phyloP scores from a whole-genome alignment of 2,888 invertebrate genomes.

The Drosophila yooni region DNA sequence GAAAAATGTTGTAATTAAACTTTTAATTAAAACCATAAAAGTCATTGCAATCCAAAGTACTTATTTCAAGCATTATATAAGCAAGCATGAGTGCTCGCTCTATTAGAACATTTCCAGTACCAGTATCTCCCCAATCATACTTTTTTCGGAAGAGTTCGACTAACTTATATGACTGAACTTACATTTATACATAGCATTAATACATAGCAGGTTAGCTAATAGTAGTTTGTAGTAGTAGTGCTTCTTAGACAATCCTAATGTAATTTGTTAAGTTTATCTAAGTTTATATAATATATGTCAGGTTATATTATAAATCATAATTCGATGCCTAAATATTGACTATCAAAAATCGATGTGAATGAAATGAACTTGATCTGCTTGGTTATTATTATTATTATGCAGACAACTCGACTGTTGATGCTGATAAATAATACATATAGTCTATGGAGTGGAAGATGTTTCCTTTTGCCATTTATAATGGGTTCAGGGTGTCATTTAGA shows the following conservation, averaged over 20 bases:
- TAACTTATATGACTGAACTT: background rate
- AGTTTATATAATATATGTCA: background rate
- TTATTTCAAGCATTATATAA: background rate
- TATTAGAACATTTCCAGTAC: background rate
- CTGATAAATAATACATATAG: background rate
- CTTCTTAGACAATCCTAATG: background rate
- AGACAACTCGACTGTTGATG: background rate
- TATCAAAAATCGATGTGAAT: background rate
- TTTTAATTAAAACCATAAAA: constrained; percentile 75
- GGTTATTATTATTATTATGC: background rate
- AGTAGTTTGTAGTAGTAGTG: background rate
- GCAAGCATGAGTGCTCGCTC: background rate
- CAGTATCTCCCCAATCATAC: background rate
- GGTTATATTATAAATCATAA: background rate
- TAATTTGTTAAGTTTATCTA: background rate
- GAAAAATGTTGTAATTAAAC: constrained; percentile 64
- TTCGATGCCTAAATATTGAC: background rate
- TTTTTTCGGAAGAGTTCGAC: background rate
- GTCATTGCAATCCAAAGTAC: constrained; percentile 47
- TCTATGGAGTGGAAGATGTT: background rate
- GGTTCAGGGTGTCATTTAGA: background rate
- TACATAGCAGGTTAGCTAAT: background rate
- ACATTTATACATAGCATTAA: no score
- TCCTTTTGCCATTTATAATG: background rate
- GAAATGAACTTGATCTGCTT: background rate